phyloP scores from a whole-genome alignment of 2,888 invertebrate genomes.

The Pherbina coryleti region DNA sequence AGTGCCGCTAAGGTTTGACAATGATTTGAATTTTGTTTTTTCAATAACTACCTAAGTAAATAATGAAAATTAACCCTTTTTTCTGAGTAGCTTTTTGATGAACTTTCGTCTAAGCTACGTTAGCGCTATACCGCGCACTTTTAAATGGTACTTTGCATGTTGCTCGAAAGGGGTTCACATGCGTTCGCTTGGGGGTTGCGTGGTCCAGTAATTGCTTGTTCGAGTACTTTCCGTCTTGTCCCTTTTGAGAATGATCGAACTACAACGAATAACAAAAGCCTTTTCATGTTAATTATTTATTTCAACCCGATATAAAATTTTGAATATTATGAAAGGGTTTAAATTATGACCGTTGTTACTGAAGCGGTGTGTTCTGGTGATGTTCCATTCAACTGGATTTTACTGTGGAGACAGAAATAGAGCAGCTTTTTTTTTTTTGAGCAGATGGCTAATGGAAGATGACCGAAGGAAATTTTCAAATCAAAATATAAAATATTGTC shows the following conservation, averaged over 20 bases:
- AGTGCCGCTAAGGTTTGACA: background rate
- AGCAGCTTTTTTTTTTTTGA: background rate
- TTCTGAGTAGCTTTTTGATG: conserved; percentile 13
- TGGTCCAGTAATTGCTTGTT: conserved; percentile 52
- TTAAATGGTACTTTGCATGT: background rate
- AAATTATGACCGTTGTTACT: background rate
- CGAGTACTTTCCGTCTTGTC: conserved; percentile 46
- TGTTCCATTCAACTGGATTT: background rate
- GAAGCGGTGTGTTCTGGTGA: background rate
- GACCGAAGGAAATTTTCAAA: background rate
- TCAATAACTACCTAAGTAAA: background rate
- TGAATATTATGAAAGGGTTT: conserved; percentile 29
- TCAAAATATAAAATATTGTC: background rate
- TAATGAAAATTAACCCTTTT: conserved; percentile 32
- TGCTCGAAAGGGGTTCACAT: background rate
- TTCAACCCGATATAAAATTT: background rate
- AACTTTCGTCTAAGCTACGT: background rate
- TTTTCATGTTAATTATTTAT: conserved; percentile 25
- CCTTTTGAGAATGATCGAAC: conserved; percentile 46
- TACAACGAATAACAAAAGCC: background rate
- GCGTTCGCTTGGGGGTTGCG: background rate
- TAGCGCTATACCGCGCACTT: background rate
- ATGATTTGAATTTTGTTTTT: conserved; percentile 14
- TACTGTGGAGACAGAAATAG: background rate
- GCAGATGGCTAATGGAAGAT: conserved; percentile 14